Base-by-base conservation (phyloP, 2,113 vertebrate species). In the Danionella cerebrum region DNA sequence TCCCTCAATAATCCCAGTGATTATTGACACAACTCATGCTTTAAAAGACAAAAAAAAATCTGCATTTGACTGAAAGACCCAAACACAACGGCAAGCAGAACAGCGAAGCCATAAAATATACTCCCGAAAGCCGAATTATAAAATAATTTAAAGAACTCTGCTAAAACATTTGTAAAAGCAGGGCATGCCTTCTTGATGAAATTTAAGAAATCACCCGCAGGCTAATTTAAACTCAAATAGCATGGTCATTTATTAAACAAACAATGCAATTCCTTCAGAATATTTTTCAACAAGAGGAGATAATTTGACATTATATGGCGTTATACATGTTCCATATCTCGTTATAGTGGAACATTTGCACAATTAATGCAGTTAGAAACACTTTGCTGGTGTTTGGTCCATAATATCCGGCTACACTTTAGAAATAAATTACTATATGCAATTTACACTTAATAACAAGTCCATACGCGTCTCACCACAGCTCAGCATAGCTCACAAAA, bases 391-490 rank as follows among this genome's bases (percentile, higher is more conserved):
- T 87, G 87, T 95, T 98, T 98, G 95, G 96, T 97, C 95, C 94
- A 83, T 86, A 89, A 91, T 86, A 91, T 91, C 89, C 88, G 88
- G 90, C 91, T 93, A 95, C 91, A 94, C 88, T 90, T 93, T 85
- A 91, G 87, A 89, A 95, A 98, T 98, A 98, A 98, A 98, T 98
- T 98, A 98, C 92, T 98, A 96, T 96, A 89, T 90, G 91, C 91
- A 93, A 93, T 95, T 93, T 98, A 97, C 94, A 97, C 84, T 89
- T 91, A 83, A 86, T 89, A 85, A 90, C 88, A 92, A 91, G 91
- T 93, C 90, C 91, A 89, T 88, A 77, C 83, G 84, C 82, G 89
- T 74, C 74, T 83, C 86, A 84, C 84, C 78, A 80, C 76, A 85
- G 72, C 89, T 82, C 84, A 73, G 80, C 76, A 80, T 78, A 82